Evolutionary conservation across 1,140 invertebrate species (phyloP), one percentile per base, ranked within the genome.

Genomic region (Bombus ignitus): DNA sequence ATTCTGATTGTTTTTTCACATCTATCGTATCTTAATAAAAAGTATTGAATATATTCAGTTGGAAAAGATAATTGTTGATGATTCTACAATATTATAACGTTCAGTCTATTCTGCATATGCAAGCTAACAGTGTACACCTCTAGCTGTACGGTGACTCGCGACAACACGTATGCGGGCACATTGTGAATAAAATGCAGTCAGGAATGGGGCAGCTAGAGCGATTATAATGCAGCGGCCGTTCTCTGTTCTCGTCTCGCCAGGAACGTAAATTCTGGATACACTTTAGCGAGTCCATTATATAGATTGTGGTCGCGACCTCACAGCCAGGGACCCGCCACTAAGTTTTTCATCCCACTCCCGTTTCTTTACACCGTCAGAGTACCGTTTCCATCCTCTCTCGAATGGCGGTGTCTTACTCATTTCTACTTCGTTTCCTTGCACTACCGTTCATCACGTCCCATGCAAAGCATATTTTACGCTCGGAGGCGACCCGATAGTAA

Each of bases 201-300:
- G 76, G 62, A 80, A 78, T 42, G 80, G 75, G 71, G 65, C 62
- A 68, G 88, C 71, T 42, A 70, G 73, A 22, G 75, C 79, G 86
- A 90, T 90, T 90, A 90, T 90, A 88, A 90, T 90, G 86, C 89
- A 90, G 88, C 83, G 79, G 35, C 81, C 85, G 90, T 88, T 53
- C 89, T 62, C 89, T 78, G 68, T 81, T 88, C 89, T 79, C 88
- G 85, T 87, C 88, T 86, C 74, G 62, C 74, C 76, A 44, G 72
- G 83, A 88, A 87, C 92, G 89, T 91, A 90, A 89, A 93, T 92
- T 93, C 92, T 90, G 90, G 91, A 92, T 91, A 93, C 91, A 92
- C 92, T 93, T 94, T 94, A 94, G 92, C 92, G 89, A 94, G 93
- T 93, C 93, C 93, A 94, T 94, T 94, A 94, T 92, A 93, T 92